A percentile compares a stretch with the other conserved stretches of the same genome.
These are phyloP conservation scores for Drosophila tsacasi DNA, from an alignment of 1,140 invertebrate genomes.

Conservation along the genomic window DNA sequence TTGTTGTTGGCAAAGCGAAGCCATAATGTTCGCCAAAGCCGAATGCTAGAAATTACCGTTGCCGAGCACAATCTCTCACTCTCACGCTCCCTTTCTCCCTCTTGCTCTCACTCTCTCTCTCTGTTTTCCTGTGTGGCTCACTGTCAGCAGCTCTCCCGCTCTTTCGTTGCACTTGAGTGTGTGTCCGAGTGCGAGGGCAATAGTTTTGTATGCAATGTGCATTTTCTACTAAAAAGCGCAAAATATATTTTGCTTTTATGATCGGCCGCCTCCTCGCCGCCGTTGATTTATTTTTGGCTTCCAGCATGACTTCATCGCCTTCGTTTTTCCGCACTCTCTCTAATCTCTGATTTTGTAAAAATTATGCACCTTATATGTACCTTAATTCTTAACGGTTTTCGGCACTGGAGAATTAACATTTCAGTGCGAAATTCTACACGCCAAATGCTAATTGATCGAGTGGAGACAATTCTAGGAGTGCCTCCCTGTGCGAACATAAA, in stretches of 20 bases:
- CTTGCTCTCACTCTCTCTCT: not conserved
- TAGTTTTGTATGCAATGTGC: conserved; percentile 68
- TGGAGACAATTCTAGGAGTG: conserved; percentile 50
- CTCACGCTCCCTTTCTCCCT: conserved; percentile 19
- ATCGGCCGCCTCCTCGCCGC: conserved; percentile 32
- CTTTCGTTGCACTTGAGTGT: conserved; percentile 6
- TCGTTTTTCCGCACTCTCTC: conserved; percentile 27
- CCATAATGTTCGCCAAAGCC: conserved; percentile 70
- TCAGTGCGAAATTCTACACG: conserved; percentile 73
- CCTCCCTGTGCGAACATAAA: conserved; percentile 15
- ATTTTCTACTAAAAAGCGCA: conserved; percentile 76
- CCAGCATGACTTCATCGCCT: conserved; percentile 75
- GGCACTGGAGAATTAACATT: conserved; percentile 54
- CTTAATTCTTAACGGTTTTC: conserved; percentile 68
- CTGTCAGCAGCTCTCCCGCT: conserved; percentile 10
- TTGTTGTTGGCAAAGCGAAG: conserved; percentile 66
- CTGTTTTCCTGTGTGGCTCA: conserved; percentile 3
- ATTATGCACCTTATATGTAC: conserved; percentile 69
- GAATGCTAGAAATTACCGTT: conserved; percentile 67
- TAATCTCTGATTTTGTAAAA: conserved; percentile 44
- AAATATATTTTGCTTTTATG: conserved; percentile 76
- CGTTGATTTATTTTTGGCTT: conserved; percentile 75
- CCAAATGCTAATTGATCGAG: conserved; percentile 43
- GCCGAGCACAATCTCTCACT: conserved; percentile 57
- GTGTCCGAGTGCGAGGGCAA: conserved; percentile 31